These are phyloP conservation scores for Anomalospiza imberbis DNA, from an alignment of 2,797 vertebrate genomes.

Conservation along the genomic window DNA sequence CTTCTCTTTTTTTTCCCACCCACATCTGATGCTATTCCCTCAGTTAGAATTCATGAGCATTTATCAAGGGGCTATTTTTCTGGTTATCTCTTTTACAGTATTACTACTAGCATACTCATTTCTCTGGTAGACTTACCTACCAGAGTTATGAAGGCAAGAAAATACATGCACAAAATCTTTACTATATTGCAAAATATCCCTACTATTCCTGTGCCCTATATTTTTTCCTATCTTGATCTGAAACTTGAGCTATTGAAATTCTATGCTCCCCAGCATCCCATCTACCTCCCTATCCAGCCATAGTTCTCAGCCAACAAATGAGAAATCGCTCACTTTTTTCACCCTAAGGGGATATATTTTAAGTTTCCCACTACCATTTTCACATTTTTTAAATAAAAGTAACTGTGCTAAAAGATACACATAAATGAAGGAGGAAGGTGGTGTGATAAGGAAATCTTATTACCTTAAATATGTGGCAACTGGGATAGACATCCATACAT, in stretches of 20 bases:
- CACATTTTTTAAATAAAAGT: background rate
- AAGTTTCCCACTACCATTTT: background rate
- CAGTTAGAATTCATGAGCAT: background rate
- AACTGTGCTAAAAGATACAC: background rate
- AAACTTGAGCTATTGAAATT: background rate
- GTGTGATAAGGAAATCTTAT: background rate
- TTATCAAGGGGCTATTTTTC: background rate
- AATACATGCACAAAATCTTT: background rate
- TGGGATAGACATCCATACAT: constrained; percentile 69
- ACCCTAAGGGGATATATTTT: background rate
- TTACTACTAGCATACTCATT: background rate
- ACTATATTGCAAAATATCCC: background rate
- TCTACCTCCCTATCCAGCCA: background rate
- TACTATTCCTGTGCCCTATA: background rate
- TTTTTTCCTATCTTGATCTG: background rate
- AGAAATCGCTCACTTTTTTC: background rate
- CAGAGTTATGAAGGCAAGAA: background rate
- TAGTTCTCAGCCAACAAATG: background rate
- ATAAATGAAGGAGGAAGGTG: background rate
- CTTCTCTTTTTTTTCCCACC: background rate
- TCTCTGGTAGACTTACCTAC: background rate
- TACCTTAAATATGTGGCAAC: background rate
- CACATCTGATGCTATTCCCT: background rate
- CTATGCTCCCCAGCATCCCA: background rate
- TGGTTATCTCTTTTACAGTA: background rate